Evolutionary conservation across 2,888 invertebrate species (phyloP).

Genomic region (Leucoma salicis): DNA sequence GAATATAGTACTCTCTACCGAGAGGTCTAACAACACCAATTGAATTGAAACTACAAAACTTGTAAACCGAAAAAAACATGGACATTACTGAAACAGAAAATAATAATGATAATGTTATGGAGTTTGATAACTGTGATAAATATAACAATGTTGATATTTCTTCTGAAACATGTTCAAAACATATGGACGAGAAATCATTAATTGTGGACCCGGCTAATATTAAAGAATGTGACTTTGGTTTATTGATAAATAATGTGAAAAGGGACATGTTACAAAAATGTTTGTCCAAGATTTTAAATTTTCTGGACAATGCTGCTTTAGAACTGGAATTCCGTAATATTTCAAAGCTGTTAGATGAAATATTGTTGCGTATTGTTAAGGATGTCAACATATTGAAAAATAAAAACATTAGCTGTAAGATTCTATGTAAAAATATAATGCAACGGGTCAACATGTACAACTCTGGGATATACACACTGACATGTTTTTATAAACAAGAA

Average conservation of each 20-base stretch:
- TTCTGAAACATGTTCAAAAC: too few relatives aligned
- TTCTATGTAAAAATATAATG: slow-evolving; percentile 23
- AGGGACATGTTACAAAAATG: slow-evolving; percentile 1
- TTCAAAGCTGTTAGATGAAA: slow-evolving; percentile 23
- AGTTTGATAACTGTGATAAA: too few relatives aligned
- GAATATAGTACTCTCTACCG: too few relatives aligned
- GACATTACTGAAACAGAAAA: too few relatives aligned
- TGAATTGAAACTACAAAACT: too few relatives aligned
- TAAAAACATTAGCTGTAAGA: slow-evolving; percentile 14
- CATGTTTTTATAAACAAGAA: slow-evolving; percentile 18
- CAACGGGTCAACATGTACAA: neutral
- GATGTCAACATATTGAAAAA: slow-evolving; percentile 26
- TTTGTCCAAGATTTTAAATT: slow-evolving; percentile 30
- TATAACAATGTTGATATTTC: too few relatives aligned
- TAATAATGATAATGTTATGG: too few relatives aligned
- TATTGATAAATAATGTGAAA: neutral
- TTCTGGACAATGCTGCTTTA: slow-evolving; percentile 25
- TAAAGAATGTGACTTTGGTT: neutral
- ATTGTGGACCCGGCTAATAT: too few relatives aligned
- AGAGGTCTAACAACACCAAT: too few relatives aligned
- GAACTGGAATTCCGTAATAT: slow-evolving; percentile 31
- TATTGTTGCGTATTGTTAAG: slow-evolving; percentile 31
- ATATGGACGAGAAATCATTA: too few relatives aligned
- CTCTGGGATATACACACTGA: slow-evolving; percentile 19
- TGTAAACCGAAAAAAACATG: too few relatives aligned